Conservation (phyloP, 2,888 invertebrate genomes). For the Nemurella pictetii region DNA sequence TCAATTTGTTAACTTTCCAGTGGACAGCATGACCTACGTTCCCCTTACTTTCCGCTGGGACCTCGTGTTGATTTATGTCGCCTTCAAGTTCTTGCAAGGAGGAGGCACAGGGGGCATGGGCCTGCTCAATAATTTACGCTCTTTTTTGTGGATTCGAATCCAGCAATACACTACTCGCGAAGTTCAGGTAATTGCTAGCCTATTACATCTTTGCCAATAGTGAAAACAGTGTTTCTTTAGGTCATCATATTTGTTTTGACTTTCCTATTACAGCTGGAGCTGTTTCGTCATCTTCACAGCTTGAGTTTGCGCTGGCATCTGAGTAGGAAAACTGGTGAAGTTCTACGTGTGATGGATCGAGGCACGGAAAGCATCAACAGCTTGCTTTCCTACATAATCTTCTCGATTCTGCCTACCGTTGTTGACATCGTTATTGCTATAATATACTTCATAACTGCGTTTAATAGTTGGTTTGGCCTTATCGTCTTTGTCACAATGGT, state of each 20-base stretch:
- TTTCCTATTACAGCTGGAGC: constrained; percentile 61
- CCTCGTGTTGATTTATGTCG: constrained; percentile 81
- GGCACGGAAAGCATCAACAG: constrained; percentile 96
- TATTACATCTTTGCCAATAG: too few species aligned
- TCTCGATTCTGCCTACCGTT: constrained; percentile 91
- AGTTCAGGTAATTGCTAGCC: constrained; percentile 65
- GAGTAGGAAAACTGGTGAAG: constrained; percentile 94
- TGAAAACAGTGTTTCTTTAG: too few species aligned
- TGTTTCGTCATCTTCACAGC: constrained; percentile 86
- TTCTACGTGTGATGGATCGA: constrained; percentile 93
- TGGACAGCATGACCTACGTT: constrained; percentile 72
- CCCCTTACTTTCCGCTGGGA: constrained; percentile 81
- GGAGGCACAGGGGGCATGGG: constrained; percentile 94
- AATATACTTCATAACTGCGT: constrained; percentile 81
- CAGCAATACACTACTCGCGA: constrained; percentile 95
- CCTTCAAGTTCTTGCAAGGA: constrained; percentile 92
- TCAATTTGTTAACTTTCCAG: constrained; percentile 57
- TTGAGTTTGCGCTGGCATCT: constrained; percentile 95
- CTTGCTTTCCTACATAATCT: constrained; percentile 87
- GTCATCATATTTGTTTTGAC: not conserved
- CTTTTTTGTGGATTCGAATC: constrained; percentile 92
- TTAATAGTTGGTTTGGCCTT: constrained; percentile 93
- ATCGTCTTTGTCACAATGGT: constrained; percentile 94
- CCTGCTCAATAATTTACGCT: constrained; percentile 85
- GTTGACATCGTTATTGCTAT: constrained; percentile 91